These are phyloP conservation scores for Ivindomyrus marchei DNA, from an alignment of 2,113 vertebrate genomes.

Conservation along the genomic window DNA sequence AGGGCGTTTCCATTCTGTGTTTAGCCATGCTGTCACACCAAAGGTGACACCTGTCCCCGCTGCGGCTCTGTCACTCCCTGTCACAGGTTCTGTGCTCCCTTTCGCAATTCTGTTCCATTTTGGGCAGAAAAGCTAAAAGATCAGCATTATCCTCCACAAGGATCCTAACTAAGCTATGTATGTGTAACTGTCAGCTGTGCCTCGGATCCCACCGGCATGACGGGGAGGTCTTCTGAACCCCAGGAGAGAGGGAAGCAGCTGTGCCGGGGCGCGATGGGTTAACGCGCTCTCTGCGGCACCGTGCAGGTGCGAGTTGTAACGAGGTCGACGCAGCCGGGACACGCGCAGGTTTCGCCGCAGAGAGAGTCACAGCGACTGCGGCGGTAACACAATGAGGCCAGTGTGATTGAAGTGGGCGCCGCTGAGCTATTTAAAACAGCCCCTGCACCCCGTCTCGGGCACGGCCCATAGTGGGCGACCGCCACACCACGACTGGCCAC, in stretches of 20 bases:
- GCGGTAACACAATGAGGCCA: conserved; percentile 29
- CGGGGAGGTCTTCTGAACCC: not conserved
- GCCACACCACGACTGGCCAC: not conserved
- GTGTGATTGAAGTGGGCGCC: conserved; percentile 24
- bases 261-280: not conserved
- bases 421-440: not conserved
- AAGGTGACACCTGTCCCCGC: not conserved
- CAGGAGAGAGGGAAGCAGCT: not conserved
- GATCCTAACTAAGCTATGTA: not conserved
- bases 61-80: not conserved
- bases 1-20: not conserved
- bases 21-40: not conserved
- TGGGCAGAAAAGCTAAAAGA: not conserved
- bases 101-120: not conserved
- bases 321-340: not conserved
- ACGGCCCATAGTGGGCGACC: not conserved
- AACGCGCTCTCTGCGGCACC: not conserved
- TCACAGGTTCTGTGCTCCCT: not conserved
- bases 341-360: no score
- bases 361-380: not conserved
- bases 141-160: not conserved
- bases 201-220: not conserved
- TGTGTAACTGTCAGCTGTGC: not conserved
- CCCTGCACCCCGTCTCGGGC: not conserved
- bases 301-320: not conserved